phyloP scores from a whole-genome alignment of 2,888 invertebrate species.

The Cerastis leucographa region DNA sequence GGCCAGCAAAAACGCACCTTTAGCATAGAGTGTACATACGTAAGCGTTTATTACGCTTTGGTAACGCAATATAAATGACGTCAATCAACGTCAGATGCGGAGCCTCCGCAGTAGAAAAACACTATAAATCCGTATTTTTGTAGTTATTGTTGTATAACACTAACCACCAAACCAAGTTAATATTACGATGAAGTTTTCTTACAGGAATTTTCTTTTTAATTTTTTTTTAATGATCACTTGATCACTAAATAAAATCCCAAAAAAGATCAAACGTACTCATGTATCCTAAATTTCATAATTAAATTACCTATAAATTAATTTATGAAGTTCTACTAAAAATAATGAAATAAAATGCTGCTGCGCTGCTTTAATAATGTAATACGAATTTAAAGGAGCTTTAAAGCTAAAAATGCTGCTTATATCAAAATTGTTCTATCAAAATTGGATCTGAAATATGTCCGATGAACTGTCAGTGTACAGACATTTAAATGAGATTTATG shows the following conservation, averaged over 20 bases:
- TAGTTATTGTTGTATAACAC: neutral
- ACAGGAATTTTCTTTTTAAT: neutral
- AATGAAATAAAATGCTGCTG: neutral
- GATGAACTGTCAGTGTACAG: conserved; percentile 2
- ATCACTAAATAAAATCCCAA: neutral
- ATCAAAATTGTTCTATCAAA: conserved; percentile 1
- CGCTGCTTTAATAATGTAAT: neutral
- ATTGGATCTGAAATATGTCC: conserved; percentile 36
- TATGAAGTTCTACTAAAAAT: neutral
- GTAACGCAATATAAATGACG: neutral
- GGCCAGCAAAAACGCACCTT: neutral
- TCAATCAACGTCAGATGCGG: neutral
- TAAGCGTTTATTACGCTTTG: neutral
- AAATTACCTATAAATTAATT: conserved; percentile 9
- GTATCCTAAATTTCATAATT: neutral
- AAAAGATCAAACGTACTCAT: neutral
- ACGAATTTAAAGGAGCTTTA: conserved; percentile 51
- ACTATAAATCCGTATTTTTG: neutral
- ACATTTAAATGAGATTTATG: conserved; percentile 18
- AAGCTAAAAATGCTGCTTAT: conserved; percentile 13
- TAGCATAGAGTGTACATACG: neutral
- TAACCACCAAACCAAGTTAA: neutral
- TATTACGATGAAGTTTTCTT: neutral
- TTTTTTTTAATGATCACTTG: neutral
- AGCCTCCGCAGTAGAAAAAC: neutral